Conservation (phyloP, 2,797 vertebrate species). For the Tolypeutes matacus region DNA sequence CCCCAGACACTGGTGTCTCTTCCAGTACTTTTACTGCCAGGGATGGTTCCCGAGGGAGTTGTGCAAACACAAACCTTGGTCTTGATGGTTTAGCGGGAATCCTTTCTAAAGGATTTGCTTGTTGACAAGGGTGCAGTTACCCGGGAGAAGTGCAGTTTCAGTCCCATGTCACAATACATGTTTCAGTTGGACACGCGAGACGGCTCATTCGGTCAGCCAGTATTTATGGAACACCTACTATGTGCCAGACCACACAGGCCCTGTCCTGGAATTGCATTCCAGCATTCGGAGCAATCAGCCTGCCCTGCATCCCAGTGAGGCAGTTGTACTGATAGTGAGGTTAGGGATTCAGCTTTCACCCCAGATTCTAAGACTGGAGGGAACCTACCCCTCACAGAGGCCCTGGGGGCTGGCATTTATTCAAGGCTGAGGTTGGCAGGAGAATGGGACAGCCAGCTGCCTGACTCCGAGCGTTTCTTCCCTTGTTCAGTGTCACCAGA, state of each 20-base stretch:
- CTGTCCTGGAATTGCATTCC: neutral
- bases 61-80: neutral
- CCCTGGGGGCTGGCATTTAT: neutral
- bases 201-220: fast-evolving
- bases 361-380: constrained; percentile 4
- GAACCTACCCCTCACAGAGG: neutral
- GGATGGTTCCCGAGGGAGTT: neutral
- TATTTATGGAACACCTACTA: neutral
- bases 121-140: neutral
- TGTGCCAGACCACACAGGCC: neutral
- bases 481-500: neutral
- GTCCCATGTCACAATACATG: neutral
- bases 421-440: neutral
- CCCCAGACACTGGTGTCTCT: neutral
- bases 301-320: neutral
- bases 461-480: neutral
- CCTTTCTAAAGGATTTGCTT: constrained; percentile 15
- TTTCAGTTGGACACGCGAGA: neutral
- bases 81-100: neutral
- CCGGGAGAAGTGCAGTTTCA: neutral
- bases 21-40: neutral
- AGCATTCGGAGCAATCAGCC: neutral
- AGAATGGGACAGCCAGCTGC: neutral
- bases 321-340: neutral
- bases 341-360: neutral